Percentiles rank a stretch among this genome's conserved stretches.
phyloP scores from a whole-genome alignment of 1,140 invertebrate genomes.

The Glossosoma conforme region DNA sequence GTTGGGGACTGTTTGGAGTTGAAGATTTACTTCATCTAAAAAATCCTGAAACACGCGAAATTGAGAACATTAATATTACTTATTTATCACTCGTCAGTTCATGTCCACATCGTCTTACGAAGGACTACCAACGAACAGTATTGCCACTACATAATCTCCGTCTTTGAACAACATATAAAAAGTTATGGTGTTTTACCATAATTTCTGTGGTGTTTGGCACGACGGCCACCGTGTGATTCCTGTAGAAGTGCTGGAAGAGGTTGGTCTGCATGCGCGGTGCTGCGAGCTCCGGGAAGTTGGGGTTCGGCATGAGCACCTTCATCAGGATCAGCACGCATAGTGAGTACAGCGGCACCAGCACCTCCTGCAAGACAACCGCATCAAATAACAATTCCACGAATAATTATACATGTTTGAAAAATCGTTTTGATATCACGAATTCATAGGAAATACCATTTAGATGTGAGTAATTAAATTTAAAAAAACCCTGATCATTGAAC shows the following conservation, averaged over 20 bases:
- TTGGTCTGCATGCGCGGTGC: conserved; percentile 54
- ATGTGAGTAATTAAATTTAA: no score
- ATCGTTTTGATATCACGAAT: no score
- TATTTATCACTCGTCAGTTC: no score
- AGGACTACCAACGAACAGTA: no score
- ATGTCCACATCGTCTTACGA: no score
- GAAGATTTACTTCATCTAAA: conserved; percentile 55
- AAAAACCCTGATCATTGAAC: no score
- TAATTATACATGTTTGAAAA: no score
- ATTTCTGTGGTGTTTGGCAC: conserved; percentile 63
- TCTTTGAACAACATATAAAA: no score
- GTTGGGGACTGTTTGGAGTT: conserved; percentile 46
- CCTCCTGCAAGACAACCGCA: conserved; percentile 67
- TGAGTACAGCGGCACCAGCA: conserved; percentile 67
- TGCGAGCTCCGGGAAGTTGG: conserved; percentile 64
- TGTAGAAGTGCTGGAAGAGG: conserved; percentile 58
- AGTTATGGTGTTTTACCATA: conserved; percentile 44
- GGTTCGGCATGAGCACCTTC: conserved; percentile 66
- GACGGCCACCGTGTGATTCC: conserved; percentile 61
- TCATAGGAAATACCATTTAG: no score
- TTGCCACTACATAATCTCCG: no score
- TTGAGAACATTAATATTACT: no score
- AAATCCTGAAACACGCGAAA: conserved; percentile 62
- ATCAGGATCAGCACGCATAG: conserved; percentile 65
- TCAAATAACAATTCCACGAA: no score